Evolutionary conservation across 1,140 invertebrate genomes (phyloP), one percentile per base, ranked within the genome.

Genomic region (Nasonia giraulti): DNA sequence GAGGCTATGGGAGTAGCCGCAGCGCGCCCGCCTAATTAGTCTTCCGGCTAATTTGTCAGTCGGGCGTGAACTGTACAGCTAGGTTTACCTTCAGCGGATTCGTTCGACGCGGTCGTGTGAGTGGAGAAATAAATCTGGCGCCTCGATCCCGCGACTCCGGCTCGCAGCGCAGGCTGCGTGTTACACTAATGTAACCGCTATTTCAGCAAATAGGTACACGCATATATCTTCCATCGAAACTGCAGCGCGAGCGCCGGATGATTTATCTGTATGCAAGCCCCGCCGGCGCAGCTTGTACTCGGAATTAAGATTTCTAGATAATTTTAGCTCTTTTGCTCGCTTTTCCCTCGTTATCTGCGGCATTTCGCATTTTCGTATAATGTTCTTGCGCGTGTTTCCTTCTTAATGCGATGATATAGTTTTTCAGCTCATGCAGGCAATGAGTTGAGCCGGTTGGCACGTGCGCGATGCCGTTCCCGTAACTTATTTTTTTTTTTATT

Each of bases 151-250:
- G 33, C 37, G 37, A 27, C n/a, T 78, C 44, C 23, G 7, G 20
- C 12, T 50, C 31, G 27, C 44, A 79, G 80, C 73, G 40, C 23
- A 23, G 10, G 17, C 50, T 33, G 50, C 73, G 50, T 47, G 55
- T 85, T 80, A 66, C 50, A 50, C 73, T 85, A 85, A 85, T 76
- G 84, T 85, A 69, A 76, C 68, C 55, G 44, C 62, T 81, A 85
- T 81, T 85, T 81, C 62, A 85, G 73, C 79, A 69, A 80, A 77
- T 69, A 50, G 73, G n/a, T 75, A 75, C 31, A 66, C 33, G 27
- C 76, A 74, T 78, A 31, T 78, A 77, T 77, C 82, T 77, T 47
- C 74, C 74, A 77, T 78, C 74, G 40, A 50, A 47, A 20, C 50
- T 83, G 31, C 27, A 47, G 50, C 50, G 14, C 55, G 27, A 76